These are phyloP conservation scores for Danio rerio DNA, from an alignment of 2,113 vertebrate species.

Conservation along the genomic window DNA sequence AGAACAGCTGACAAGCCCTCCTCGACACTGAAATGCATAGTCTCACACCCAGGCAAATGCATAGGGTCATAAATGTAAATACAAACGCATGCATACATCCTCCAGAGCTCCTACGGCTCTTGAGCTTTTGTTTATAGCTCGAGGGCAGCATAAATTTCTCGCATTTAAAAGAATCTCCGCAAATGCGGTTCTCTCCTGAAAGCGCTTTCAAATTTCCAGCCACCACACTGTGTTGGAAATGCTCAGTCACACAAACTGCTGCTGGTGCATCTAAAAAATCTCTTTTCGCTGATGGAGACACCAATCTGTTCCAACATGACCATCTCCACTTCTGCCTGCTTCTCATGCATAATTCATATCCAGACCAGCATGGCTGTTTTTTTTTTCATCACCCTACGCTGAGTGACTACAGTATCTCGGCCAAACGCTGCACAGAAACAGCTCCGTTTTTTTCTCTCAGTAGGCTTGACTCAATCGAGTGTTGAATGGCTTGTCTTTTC, in stretches of 20 bases:
- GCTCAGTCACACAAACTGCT: constrained; percentile 42
- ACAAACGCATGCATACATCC: neutral
- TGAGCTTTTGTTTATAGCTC: neutral
- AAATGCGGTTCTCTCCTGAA: neutral
- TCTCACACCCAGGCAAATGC: neutral
- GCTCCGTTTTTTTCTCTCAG: neutral
- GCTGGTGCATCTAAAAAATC: constrained; percentile 25
- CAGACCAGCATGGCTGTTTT: constrained; percentile 36
- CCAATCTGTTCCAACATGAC: constrained; percentile 42
- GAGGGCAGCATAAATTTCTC: constrained; percentile 3
- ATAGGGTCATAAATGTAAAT: neutral
- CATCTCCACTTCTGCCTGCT: constrained; percentile 34
- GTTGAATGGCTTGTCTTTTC: constrained; percentile 18
- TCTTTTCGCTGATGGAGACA: constrained; percentile 36
- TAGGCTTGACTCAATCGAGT: neutral
- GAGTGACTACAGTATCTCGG: constrained; percentile 19
- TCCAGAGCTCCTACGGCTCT: neutral
- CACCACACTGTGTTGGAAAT: constrained; percentile 23
- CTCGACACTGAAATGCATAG: neutral
- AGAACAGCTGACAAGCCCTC: neutral
- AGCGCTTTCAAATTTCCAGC: neutral
- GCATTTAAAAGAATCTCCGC: neutral
- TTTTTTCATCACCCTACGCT: constrained; percentile 20
- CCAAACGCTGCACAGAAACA: neutral
- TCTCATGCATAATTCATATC: constrained; percentile 40